phyloP scores from a whole-genome alignment of 2,888 invertebrate genomes.

The Dioctria rufipes region DNA sequence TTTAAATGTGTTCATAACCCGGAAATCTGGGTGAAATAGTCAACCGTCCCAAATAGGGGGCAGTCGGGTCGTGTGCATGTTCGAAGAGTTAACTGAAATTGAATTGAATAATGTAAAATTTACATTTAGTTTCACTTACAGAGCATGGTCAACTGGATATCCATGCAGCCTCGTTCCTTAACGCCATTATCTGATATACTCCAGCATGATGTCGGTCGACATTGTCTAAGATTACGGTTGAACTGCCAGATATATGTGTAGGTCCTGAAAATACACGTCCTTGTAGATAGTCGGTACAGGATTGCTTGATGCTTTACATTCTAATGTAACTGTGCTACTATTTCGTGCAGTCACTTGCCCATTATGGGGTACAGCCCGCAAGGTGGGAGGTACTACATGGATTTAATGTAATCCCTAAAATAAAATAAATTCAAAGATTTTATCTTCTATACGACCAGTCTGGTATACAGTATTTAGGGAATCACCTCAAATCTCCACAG shows the following conservation, averaged over 20 bases:
- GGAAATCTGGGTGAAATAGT: background rate
- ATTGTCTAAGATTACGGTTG: slow-evolving; percentile 72
- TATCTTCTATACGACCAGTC: background rate
- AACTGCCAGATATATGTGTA: slow-evolving; percentile 72
- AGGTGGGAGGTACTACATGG: slow-evolving; percentile 76
- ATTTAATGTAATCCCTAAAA: slow-evolving; percentile 43
- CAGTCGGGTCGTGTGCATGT: slow-evolving; percentile 13
- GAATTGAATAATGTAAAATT: slow-evolving; percentile 55
- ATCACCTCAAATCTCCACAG: slow-evolving; percentile 77
- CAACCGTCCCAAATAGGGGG: too few species aligned
- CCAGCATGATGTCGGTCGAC: slow-evolving; percentile 74
- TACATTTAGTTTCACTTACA: slow-evolving; percentile 70
- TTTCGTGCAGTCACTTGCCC: slow-evolving; percentile 79
- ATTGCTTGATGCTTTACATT: slow-evolving; percentile 81
- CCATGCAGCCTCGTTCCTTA: slow-evolving; percentile 73
- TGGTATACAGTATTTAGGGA: background rate
- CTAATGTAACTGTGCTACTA: slow-evolving; percentile 79
- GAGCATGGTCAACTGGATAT: slow-evolving; percentile 73
- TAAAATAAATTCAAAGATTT: slow-evolving; percentile 14
- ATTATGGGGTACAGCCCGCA: slow-evolving; percentile 77
- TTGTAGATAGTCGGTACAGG: slow-evolving; percentile 79
- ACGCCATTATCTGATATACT: slow-evolving; percentile 73
- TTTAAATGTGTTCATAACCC: slow-evolving; percentile 46
- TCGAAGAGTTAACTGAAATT: slow-evolving; percentile 39
- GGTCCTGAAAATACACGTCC: slow-evolving; percentile 70